A percentile compares a stretch with the other conserved stretches of the same genome.
These are phyloP conservation scores for Blastomussa wellsi DNA, from an alignment of 92 coral and sea anemone genomes.

Conservation along the genomic window DNA sequence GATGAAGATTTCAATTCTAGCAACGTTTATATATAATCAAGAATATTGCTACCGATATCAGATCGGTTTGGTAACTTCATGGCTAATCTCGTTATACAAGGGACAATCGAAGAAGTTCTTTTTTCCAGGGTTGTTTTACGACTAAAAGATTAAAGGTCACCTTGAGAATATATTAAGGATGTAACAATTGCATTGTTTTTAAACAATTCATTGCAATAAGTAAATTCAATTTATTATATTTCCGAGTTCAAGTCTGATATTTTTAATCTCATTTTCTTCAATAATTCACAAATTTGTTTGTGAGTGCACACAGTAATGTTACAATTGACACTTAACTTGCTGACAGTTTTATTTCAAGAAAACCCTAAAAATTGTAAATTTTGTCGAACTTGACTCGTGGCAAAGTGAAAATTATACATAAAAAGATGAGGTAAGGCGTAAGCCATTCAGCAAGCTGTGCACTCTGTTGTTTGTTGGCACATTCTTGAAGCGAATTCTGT, in stretches of 20 bases:
- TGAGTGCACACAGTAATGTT: not conserved
- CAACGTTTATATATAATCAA: not conserved
- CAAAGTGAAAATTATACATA: not conserved
- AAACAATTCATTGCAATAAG: not conserved
- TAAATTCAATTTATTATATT: not conserved
- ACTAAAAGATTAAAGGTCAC: not conserved
- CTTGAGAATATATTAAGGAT: not conserved
- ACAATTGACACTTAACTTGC: not conserved
- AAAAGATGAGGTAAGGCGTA: not conserved
- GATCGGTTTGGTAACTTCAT: not conserved
- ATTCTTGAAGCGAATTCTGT: constrained; percentile 12
- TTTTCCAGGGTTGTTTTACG: not conserved
- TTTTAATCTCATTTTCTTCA: not conserved
- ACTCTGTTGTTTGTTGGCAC: constrained; percentile 31
- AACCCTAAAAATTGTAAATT: not conserved
- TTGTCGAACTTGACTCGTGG: constrained; percentile 12
- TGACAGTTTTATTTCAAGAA: not conserved
- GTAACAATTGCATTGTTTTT: not conserved
- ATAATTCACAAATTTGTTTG: not conserved
- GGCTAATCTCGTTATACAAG: not conserved
- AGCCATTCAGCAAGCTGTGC: not conserved
- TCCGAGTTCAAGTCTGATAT: not conserved
- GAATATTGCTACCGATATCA: not conserved
- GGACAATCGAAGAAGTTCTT: not conserved
- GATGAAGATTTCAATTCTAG: not conserved